Conservation (phyloP, 2,797 vertebrate species). For the Sphaeramia orbicularis region DNA sequence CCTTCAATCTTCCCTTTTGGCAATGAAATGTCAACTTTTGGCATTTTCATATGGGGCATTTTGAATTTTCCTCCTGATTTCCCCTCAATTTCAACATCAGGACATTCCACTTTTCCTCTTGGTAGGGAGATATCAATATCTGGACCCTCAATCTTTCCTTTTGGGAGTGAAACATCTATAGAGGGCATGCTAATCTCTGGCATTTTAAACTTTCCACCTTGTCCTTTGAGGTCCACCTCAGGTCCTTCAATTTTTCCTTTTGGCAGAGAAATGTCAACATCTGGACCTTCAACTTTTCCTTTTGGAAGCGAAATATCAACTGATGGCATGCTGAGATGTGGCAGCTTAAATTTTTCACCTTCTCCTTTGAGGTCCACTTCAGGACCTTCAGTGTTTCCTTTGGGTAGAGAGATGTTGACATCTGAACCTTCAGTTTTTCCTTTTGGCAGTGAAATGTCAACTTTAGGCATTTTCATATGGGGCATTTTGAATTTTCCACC, state of each 20-base stretch:
- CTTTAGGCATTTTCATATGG: too few species aligned
- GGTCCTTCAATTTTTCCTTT: conserved; percentile 38
- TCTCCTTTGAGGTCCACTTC: conserved; percentile 30
- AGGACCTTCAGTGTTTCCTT: conserved; percentile 66
- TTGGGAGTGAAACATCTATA: conserved; percentile 71
- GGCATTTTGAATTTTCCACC: too few species aligned
- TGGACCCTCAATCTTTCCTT: conserved; percentile 46
- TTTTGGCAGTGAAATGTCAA: conserved; percentile 58
- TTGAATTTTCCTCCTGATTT: conserved; percentile 46
- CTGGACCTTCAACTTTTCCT: conserved; percentile 38
- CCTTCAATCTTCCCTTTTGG: conserved; percentile 57
- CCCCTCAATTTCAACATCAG: too few species aligned
- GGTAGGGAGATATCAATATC: too few species aligned
- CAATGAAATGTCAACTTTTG: conserved; percentile 36
- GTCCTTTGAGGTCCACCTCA: conserved; percentile 28
- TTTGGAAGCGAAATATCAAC: conserved; percentile 70
- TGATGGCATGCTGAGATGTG: conserved; percentile 60
- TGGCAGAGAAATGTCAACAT: conserved; percentile 68
- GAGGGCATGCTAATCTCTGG: conserved; percentile 40
- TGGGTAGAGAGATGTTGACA: conserved; percentile 64
- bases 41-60: conserved; percentile 50
- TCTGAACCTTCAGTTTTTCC: conserved; percentile 58
- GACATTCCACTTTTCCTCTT: too few species aligned
- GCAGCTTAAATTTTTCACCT: conserved; percentile 53
- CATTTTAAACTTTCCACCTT: conserved; percentile 42